Conservation (phyloP, 2,888 invertebrate genomes). For the Nymphalis polychloros region DNA sequence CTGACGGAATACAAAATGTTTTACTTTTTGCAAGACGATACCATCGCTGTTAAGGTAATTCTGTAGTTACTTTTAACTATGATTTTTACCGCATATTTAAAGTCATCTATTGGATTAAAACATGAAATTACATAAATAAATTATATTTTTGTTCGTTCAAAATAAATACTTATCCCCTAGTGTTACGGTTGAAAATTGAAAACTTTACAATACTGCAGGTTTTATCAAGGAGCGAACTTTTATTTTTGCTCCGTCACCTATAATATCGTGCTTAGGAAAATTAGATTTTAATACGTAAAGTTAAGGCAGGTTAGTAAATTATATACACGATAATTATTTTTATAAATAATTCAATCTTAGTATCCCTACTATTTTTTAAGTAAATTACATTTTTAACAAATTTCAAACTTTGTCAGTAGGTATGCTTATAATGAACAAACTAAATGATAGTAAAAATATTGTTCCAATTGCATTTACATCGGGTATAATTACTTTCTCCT, state of each 20-base stretch:
- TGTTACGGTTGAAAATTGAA: conserved; percentile 2
- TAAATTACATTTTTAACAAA: too few species aligned
- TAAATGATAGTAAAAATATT: neutral
- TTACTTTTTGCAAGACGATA: conserved; percentile 92
- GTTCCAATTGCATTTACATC: neutral
- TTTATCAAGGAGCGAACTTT: conserved; percentile 19
- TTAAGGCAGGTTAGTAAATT: neutral
- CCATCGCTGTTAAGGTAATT: conserved; percentile 85
- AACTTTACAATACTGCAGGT: neutral
- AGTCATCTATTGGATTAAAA: conserved; percentile 28
- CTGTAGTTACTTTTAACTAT: conserved; percentile 16
- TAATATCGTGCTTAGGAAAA: conserved; percentile 16
- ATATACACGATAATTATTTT: neutral
- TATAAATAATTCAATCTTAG: neutral
- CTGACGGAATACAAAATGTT: conserved; percentile 85
- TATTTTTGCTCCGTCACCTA: conserved; percentile 22
- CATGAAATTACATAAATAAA: conserved; percentile 19
- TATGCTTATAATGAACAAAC: too few species aligned
- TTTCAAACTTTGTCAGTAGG: too few species aligned
- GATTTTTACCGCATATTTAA: conserved; percentile 15
- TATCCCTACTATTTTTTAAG: too few species aligned
- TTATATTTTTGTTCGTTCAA: neutral
- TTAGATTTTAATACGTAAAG: conserved; percentile 13
- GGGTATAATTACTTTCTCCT: conserved; percentile 6
- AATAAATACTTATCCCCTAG: neutral